Conservation (phyloP, 2,888 invertebrate species). For the Phymatocera aterrima region DNA sequence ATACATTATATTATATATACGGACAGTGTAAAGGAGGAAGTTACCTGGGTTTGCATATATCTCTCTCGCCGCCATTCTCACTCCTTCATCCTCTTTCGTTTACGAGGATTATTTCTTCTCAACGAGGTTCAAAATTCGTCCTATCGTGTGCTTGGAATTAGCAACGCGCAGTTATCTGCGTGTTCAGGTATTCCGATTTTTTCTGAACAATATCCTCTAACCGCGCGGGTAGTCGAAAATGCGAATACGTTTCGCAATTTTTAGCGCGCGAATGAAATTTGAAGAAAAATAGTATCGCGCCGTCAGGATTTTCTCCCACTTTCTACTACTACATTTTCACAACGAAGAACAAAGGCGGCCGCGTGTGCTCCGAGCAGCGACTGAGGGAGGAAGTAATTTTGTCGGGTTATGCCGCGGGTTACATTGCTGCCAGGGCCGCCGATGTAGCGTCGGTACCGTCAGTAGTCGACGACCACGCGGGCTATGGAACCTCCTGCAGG, state of each 20-base stretch:
- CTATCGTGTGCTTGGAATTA: constrained; percentile 22
- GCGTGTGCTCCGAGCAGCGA: too few relatives aligned
- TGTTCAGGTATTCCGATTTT: too few relatives aligned
- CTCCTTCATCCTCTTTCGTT: background rate
- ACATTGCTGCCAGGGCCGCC: constrained; percentile 2
- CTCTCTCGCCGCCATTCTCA: background rate
- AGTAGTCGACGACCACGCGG: background rate
- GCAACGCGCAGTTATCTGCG: too few relatives aligned
- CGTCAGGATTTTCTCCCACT: background rate
- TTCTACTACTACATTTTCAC: too few relatives aligned
- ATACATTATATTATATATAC: background rate
- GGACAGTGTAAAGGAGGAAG: background rate
- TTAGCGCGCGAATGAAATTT: too few relatives aligned
- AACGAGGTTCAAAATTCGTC: constrained; percentile 37
- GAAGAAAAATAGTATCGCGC: too few relatives aligned
- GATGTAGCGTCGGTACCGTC: constrained; percentile 8
- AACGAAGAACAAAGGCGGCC: too few relatives aligned
- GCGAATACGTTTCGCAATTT: too few relatives aligned
- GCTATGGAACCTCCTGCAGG: background rate
- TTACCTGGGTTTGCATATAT: background rate
- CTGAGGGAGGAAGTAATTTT: constrained; percentile 31
- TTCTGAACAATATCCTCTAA: too few relatives aligned
- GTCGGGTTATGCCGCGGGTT: constrained; percentile 15
- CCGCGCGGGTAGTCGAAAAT: too few relatives aligned
- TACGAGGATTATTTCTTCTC: constrained; percentile 30